Conservation (phyloP, 1,140 invertebrate genomes). For the Drosophila simulans region DNA sequence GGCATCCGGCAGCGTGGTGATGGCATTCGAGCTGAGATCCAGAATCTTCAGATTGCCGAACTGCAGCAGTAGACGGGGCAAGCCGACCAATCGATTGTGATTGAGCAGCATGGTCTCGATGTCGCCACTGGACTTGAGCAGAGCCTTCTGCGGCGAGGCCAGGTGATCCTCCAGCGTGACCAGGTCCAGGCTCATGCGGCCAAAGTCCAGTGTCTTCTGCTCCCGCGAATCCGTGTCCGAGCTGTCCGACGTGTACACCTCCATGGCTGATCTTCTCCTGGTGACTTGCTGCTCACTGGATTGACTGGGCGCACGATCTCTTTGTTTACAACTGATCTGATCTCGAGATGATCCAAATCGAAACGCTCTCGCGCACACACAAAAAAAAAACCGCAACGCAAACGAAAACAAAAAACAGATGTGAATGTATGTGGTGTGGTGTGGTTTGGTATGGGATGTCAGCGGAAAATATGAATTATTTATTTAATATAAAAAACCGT, state of each 20-base stretch:
- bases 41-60: conserved; percentile 90
- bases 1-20: conserved; percentile 89
- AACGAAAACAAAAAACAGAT: conserved; percentile 36
- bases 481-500: conserved; percentile 2
- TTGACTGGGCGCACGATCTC: conserved; percentile 5
- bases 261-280: conserved; percentile 85
- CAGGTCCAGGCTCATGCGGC: conserved; percentile 88
- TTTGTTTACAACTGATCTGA: conserved; percentile 27
- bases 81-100: conserved; percentile 88
- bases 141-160: conserved; percentile 84
- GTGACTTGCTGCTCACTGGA: background rate
- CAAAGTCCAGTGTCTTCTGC: conserved; percentile 89
- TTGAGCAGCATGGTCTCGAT: conserved; percentile 89
- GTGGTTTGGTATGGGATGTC: background rate
- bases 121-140: conserved; percentile 85
- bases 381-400: conserved; percentile 12
- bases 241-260: conserved; percentile 92
- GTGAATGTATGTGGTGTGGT: background rate
- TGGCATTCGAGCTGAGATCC: conserved; percentile 95
- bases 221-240: conserved; percentile 90
- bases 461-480: background rate
- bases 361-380: conserved; percentile 16
- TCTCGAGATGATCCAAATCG: conserved; percentile 14
- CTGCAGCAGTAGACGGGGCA: conserved; percentile 86
- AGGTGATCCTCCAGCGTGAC: conserved; percentile 86